Evolutionary conservation across 2,888 invertebrate genomes (phyloP).

Genomic region (Ametastegia equiseti): DNA sequence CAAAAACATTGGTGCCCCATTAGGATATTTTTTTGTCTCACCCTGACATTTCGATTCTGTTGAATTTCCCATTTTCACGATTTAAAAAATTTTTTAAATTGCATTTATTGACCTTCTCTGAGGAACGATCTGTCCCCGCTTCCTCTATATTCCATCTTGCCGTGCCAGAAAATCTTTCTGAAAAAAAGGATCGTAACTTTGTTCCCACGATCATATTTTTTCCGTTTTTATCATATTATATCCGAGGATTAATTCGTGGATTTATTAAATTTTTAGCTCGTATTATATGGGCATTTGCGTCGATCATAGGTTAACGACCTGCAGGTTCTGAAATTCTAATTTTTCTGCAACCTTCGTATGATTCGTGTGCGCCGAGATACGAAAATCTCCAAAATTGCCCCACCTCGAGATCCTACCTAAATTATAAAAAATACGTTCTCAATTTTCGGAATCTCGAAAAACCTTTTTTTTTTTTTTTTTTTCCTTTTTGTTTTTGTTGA

Average conservation of each 20-base stretch:
- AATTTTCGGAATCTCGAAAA: too few species aligned
- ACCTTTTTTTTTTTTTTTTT: too few species aligned
- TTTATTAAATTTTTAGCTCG: background rate
- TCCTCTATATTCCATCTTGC: background rate
- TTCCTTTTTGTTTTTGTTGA: too few species aligned
- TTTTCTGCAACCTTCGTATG: too few species aligned
- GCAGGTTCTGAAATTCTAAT: too few species aligned
- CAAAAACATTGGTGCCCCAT: background rate
- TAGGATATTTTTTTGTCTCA: background rate
- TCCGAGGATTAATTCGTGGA: background rate
- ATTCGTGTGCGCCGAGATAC: too few species aligned
- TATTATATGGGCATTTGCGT: too few species aligned
- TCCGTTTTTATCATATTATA: background rate
- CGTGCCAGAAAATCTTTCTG: background rate
- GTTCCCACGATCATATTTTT: background rate
- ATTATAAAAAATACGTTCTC: too few species aligned
- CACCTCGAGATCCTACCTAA: too few species aligned
- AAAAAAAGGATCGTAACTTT: background rate
- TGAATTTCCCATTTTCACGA: background rate
- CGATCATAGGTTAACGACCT: too few species aligned
- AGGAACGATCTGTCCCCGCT: background rate
- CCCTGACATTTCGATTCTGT: background rate
- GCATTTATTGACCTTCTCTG: background rate
- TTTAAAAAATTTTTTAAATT: background rate
- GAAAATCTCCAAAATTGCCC: too few species aligned